Base-by-base conservation (phyloP, 92 coral and sea anemone species). In the Isaurus tuberculatus region DNA sequence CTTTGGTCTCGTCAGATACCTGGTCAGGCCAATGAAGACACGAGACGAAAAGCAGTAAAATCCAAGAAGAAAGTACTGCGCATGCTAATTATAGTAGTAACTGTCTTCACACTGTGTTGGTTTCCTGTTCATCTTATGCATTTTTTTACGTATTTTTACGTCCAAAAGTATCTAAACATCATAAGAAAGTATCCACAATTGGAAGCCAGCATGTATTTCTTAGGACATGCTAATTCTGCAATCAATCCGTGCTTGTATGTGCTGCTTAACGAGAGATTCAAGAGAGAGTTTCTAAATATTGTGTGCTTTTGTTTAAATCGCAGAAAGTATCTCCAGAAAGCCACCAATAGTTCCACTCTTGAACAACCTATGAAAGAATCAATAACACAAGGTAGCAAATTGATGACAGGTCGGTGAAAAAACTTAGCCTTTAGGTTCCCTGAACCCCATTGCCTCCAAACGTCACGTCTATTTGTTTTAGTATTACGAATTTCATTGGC, bases 31-130 rank as follows among this genome's bases (percentile, higher is more conserved):
- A 93, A 94, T 1, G 90, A 92, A 6, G 70, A 49, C 19, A 83
- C 81, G 34, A 86, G 83, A 75, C 92, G 89, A 48, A 85, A 86
- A 37, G 93, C 90, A 16, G 88, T 72, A 71, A 43, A 78, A 33
- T 86, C 97, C 9, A 93, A 93, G 78, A 85, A 94, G 15, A 93
- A 93, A 48, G 97, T 93, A 16, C 82, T 93, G 87, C 92, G 97
- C 83, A 93, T 93, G 97, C 91, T 93, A 49, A 93, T 87, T 22
- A 85, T 88, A 2, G 94, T 93, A 4, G 97, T 93, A 33, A 63
- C 85, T 46, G 86, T 86, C 23, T 93, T 93, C 85, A 89, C 92
- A 5, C 83, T 93, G 7, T 93, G 97, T 65, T 93, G 97, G 97
- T 77, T 93, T 36, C 97, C 97, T 2, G 91, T 89, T 17, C 97